Evolutionary conservation across 2,113 vertebrate genomes (phyloP).

Genomic region (Odocoileus hemionus): DNA sequence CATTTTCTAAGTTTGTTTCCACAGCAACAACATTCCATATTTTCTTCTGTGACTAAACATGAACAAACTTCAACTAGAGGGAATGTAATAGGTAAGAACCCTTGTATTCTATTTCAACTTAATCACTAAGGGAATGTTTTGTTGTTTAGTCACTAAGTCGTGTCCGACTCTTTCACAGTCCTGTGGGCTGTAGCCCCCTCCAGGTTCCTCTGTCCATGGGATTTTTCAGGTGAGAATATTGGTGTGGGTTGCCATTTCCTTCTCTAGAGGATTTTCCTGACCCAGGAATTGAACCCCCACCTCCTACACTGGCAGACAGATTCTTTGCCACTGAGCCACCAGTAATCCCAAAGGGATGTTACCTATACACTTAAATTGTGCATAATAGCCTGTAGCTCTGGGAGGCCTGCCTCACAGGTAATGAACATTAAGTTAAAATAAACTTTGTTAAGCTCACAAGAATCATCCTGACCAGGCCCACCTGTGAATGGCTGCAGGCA

Average conservation of each 20-base stretch:
- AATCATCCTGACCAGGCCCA: not conserved
- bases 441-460: not conserved
- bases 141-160: not conserved
- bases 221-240: not conserved
- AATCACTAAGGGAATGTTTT: not conserved
- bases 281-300: not conserved
- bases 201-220: not conserved
- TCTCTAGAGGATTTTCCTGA: not conserved
- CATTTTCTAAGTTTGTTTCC: conserved; percentile 59
- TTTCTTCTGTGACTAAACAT: conserved; percentile 48
- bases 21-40: conserved; percentile 28
- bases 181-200: not conserved
- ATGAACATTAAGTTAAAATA: not conserved
- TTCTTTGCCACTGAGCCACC: not conserved
- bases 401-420: not conserved
- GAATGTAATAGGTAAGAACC: not conserved
- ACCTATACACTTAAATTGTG: not conserved
- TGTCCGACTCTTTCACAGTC: not conserved
- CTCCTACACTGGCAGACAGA: not conserved
- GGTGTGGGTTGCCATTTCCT: not conserved
- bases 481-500: not conserved
- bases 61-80: not conserved
- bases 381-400: not conserved
- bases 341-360: not conserved
- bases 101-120: not conserved